Conservation (phyloP, 2,888 invertebrate genomes). For the Toxonevra muliebris region DNA sequence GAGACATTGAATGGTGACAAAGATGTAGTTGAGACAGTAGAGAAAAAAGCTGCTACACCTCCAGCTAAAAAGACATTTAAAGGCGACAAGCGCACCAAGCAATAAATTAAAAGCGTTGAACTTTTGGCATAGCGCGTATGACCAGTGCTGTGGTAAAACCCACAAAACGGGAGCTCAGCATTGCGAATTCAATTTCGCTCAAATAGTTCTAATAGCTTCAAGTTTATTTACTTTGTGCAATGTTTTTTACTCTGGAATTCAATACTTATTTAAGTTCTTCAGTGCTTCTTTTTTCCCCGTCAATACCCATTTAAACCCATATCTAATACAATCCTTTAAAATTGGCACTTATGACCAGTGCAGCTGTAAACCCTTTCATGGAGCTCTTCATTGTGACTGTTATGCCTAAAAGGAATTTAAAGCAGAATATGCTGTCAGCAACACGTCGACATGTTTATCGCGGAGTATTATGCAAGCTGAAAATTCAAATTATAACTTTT, state of each 20-base stretch:
- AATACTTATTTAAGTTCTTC: not conserved
- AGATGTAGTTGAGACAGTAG: not conserved
- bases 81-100: constrained; percentile 23
- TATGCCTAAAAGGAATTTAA: too few species aligned
- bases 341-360: constrained; percentile 45
- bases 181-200: constrained; percentile 38
- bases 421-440: too few species aligned
- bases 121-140: constrained; percentile 34
- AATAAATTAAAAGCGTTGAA: constrained; percentile 14
- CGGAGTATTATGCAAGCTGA: too few species aligned
- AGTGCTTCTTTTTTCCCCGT: not conserved
- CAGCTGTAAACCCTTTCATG: constrained; percentile 44
- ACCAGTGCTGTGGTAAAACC: constrained; percentile 42
- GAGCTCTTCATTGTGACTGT: constrained; percentile 40
- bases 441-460: too few species aligned
- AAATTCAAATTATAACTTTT: too few species aligned
- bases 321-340: constrained; percentile 13
- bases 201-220: not conserved
- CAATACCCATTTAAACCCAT: not conserved
- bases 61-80: constrained; percentile 16
- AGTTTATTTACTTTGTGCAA: not conserved
- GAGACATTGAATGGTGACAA: constrained; percentile 1
- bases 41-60: not conserved
- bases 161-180: constrained; percentile 36
- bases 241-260: not conserved